phyloP scores from a whole-genome alignment of 2,888 invertebrate species.

The Augiades crinisus region DNA sequence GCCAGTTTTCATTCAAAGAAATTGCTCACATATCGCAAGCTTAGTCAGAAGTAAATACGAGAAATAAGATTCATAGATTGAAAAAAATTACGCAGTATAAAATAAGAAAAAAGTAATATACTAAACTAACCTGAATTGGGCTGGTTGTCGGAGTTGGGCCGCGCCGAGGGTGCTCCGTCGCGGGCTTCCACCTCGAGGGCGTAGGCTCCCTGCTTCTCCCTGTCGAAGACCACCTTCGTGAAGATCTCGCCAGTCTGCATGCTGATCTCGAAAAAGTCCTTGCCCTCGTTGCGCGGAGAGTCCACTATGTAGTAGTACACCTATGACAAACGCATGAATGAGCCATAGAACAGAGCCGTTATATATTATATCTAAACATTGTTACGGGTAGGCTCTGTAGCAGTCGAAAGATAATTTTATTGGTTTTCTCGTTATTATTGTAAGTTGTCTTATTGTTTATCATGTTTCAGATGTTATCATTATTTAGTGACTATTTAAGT shows the following conservation, averaged over 20 bases:
- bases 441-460: too few relatives aligned
- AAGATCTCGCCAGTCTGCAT: slow-evolving; percentile 97
- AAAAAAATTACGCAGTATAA: too few relatives aligned
- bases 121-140: slow-evolving; percentile 93
- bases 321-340: slow-evolving; percentile 77
- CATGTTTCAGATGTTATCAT: too few relatives aligned
- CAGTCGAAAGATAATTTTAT: too few relatives aligned
- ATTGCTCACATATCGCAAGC: not conserved
- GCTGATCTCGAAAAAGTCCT: slow-evolving; percentile 98
- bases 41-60: too few relatives aligned
- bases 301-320: slow-evolving; percentile 97
- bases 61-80: too few relatives aligned
- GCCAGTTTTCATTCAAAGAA: not conserved
- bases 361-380: too few relatives aligned
- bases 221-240: slow-evolving; percentile 97
- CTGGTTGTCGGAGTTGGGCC: slow-evolving; percentile 95
- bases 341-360: too few relatives aligned
- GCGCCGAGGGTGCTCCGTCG: slow-evolving; percentile 97
- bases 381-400: too few relatives aligned
- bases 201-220: slow-evolving; percentile 98
- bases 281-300: slow-evolving; percentile 95
- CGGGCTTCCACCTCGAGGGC: slow-evolving; percentile 98
- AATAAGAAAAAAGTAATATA: not conserved
- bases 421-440: too few relatives aligned
- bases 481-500: too few relatives aligned